Evolutionary conservation across 2,888 invertebrate species (phyloP).

Genomic region (Orgyia antiqua): DNA sequence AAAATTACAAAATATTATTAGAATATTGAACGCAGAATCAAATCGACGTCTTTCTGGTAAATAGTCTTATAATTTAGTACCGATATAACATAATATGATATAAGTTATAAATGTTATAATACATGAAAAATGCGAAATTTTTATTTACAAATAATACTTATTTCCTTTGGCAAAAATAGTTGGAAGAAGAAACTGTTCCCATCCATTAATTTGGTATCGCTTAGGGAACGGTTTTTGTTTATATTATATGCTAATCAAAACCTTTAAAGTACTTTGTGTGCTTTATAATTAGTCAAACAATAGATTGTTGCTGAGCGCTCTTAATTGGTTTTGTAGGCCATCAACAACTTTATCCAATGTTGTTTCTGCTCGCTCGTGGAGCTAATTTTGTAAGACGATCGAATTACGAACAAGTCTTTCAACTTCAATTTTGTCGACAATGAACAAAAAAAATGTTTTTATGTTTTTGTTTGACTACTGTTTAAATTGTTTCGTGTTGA

Average conservation of each 20-base stretch:
- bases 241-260: constrained; percentile 7
- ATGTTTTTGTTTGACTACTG: constrained; percentile 14
- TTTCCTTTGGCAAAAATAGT: too few relatives aligned
- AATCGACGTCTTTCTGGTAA: too few relatives aligned
- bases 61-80: too few relatives aligned
- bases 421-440: constrained; percentile 33
- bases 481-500: not conserved
- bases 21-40: too few relatives aligned
- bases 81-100: too few relatives aligned
- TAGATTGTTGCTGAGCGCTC: constrained; percentile 17
- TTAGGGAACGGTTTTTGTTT: not conserved
- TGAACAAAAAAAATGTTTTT: constrained; percentile 36
- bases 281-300: constrained; percentile 16
- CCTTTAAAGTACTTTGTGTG: constrained; percentile 9
- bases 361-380: constrained; percentile 36
- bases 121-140: too few relatives aligned
- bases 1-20: too few relatives aligned
- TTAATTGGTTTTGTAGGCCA: constrained; percentile 20
- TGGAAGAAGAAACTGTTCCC: too few relatives aligned
- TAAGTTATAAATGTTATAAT: too few relatives aligned
- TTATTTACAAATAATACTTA: too few relatives aligned
- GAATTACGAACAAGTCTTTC: constrained; percentile 43
- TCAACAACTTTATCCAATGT: constrained; percentile 32
- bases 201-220: too few relatives aligned
- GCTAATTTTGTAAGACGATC: constrained; percentile 44